Conservation (phyloP, 2,888 invertebrate genomes). For the Alloscopus bannaensis region DNA sequence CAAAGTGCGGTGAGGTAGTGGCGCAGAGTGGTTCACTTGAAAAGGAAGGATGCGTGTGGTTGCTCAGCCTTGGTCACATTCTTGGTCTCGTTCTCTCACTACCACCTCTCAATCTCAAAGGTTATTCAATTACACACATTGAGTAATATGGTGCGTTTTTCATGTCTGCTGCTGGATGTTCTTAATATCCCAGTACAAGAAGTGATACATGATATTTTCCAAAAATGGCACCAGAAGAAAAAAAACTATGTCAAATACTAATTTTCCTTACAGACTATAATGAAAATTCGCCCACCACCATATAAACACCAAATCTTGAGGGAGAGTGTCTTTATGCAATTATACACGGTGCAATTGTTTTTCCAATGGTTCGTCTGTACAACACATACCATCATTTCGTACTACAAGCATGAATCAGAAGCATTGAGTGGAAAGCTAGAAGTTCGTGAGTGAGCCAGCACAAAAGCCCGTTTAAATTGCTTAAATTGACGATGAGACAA, state of each 20-base stretch:
- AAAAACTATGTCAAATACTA: slow-evolving; percentile 19
- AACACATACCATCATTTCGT: no score
- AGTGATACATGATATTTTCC: slow-evolving; percentile 35
- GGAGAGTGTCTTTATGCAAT: slow-evolving; percentile 41
- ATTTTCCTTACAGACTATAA: slow-evolving; percentile 36
- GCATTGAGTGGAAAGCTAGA: no score
- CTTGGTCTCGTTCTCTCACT: not conserved
- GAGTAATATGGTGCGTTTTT: slow-evolving; percentile 37
- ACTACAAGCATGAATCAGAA: no score
- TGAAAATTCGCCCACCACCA: no score
- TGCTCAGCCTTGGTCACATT: slow-evolving; percentile 5
- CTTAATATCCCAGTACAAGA: slow-evolving; percentile 12
- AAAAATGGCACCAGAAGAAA: slow-evolving; percentile 30
- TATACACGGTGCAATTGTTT: slow-evolving; percentile 33
- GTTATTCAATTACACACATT: slow-evolving; percentile 41
- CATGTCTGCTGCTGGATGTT: slow-evolving; percentile 42
- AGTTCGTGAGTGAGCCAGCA: no score
- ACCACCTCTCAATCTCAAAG: slow-evolving; percentile 12
- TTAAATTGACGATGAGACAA: slow-evolving; percentile 47
- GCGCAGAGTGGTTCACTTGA: not conserved
- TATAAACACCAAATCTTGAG: no score
- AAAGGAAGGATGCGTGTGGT: slow-evolving; percentile 38
- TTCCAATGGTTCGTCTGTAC: slow-evolving; percentile 20
- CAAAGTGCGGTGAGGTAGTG: not conserved
- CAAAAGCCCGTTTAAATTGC: no score